Evolutionary conservation across 1,140 invertebrate species (phyloP).

Genomic region (Conopomorpha cramerella): DNA sequence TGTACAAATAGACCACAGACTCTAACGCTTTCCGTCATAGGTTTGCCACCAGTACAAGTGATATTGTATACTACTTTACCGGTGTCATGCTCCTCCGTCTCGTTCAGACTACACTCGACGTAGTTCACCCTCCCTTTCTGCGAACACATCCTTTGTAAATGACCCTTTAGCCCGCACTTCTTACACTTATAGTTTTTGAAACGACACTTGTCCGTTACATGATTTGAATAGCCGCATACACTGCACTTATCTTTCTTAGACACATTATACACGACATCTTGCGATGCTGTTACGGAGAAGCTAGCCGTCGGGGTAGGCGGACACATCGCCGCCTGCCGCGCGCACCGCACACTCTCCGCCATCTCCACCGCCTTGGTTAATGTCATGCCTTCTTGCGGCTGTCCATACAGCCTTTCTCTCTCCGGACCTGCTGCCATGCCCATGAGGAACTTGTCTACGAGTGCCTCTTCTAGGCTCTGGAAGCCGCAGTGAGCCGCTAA

Average conservation of each 20-base stretch:
- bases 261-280: not conserved
- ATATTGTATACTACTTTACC: not conserved
- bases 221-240: not conserved
- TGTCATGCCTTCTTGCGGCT: not conserved
- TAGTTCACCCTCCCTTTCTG: not conserved
- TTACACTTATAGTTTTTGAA: not conserved
- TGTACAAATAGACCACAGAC: not conserved
- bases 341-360: not conserved
- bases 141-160: not conserved
- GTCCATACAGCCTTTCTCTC: not conserved
- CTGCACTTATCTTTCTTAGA: not conserved
- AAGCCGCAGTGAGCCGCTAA: not conserved
- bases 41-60: not conserved
- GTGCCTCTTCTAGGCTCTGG: not conserved
- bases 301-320: not conserved
- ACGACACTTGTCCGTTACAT: not conserved
- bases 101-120: too few species aligned
- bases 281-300: not conserved
- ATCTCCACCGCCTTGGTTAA: not conserved
- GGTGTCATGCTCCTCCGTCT: not conserved
- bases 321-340: not conserved
- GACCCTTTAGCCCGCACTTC: not conserved
- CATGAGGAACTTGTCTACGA: not conserved
- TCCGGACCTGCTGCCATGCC: not conserved
- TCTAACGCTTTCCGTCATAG: not conserved